These are phyloP conservation scores for Phengaris alcon DNA, from an alignment of 2,888 invertebrate genomes.

Conservation along the genomic window DNA sequence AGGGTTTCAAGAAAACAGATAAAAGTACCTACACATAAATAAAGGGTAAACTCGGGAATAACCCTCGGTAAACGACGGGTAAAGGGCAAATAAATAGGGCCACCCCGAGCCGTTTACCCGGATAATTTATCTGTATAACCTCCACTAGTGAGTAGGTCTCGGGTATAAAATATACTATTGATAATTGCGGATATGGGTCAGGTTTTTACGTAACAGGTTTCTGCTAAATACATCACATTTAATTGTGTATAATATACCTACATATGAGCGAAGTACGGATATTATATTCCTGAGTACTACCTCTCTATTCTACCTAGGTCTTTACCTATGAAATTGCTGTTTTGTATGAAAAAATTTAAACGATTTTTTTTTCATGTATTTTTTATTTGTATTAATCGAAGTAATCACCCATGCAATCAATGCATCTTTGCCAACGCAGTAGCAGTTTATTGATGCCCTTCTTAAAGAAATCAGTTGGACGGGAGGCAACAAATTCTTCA, in stretches of 20 bases:
- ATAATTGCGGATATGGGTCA: not conserved
- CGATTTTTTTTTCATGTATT: too few species aligned
- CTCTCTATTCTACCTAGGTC: too few species aligned
- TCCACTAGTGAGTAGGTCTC: not conserved
- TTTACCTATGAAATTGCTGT: too few species aligned
- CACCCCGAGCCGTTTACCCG: conserved; percentile 17
- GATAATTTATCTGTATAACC: conserved; percentile 24
- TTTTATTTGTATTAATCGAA: too few species aligned
- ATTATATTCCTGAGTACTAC: too few species aligned
- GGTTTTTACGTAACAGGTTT: not conserved
- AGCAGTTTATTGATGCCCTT: too few species aligned
- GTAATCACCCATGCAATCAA: too few species aligned
- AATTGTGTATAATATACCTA: not conserved
- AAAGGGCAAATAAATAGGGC: conserved; percentile 22
- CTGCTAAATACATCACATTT: not conserved
- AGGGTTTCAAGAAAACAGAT: conserved; percentile 16
- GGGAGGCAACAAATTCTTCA: too few species aligned
- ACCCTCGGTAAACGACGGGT: conserved; percentile 3
- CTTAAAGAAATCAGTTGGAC: too few species aligned
- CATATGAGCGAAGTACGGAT: too few species aligned
- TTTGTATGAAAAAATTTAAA: too few species aligned
- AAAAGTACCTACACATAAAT: conserved; percentile 7
- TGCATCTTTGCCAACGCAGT: too few species aligned
- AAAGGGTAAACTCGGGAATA: conserved; percentile 9
- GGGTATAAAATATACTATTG: not conserved